Evolutionary conservation across 2,888 invertebrate species (phyloP).

Genomic region (Lepidochitona cinerea): DNA sequence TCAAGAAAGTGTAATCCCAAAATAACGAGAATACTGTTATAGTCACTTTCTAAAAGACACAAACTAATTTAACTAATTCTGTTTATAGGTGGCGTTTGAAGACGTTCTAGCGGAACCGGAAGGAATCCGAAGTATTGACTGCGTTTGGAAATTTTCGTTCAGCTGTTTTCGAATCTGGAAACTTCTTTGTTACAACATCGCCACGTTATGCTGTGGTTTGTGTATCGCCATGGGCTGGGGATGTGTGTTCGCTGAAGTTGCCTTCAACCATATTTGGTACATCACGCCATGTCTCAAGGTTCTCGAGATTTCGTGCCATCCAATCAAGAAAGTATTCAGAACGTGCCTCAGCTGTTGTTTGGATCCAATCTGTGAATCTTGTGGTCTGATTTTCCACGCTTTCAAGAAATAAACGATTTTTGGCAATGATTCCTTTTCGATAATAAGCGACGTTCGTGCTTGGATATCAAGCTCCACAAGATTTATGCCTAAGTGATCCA

Average conservation of each 20-base stretch:
- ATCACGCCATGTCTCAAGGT: constrained; percentile 40
- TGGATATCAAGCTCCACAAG: no score
- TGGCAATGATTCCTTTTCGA: background rate
- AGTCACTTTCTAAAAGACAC: no score
- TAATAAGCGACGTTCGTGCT: no score
- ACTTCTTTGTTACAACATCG: constrained; percentile 79
- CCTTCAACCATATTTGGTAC: constrained; percentile 73
- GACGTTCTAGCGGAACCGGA: constrained; percentile 36
- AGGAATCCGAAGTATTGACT: constrained; percentile 72
- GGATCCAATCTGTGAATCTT: constrained; percentile 40
- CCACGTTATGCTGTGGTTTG: constrained; percentile 79
- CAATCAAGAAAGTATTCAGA: constrained; percentile 26
- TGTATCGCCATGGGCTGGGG: constrained; percentile 77
- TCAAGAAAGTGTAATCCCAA: no score
- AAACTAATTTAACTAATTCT: no score
- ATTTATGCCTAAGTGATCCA: no score
- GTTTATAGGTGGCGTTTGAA: constrained; percentile 72
- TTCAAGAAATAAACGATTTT: constrained; percentile 26
- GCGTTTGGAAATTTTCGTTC: constrained; percentile 79
- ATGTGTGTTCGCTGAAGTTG: constrained; percentile 67
- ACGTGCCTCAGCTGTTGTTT: constrained; percentile 30
- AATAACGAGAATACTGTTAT: no score
- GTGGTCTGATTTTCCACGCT: constrained; percentile 34
- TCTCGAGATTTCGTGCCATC: constrained; percentile 72
- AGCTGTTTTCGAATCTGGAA: constrained; percentile 78